Evolutionary conservation across 2,797 vertebrate species (phyloP), one percentile per base, ranked within the genome.

Genomic region (Poecilia gillii): DNA sequence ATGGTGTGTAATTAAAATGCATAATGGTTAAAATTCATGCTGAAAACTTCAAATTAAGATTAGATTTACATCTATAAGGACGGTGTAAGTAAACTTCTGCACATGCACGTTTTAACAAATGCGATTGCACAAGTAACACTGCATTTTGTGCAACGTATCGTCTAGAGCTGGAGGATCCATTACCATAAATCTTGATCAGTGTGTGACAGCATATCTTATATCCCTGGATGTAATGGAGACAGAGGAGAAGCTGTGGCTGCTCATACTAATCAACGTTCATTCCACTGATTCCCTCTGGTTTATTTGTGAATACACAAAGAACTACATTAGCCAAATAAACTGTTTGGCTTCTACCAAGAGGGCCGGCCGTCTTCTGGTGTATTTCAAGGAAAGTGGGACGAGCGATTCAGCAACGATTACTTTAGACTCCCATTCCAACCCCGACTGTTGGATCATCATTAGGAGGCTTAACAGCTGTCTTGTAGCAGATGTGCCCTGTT

Each of bases 401-500:
- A 83, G 83, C 86, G 89, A 94, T 93, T 93, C 73, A 84, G 80
- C 75, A 89, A 83, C 88, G 86, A 93, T 94, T 92, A 93, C 82
- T 68, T 82, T 82, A 78, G 74, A 18, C 64, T 72, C 81, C 79
- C 81, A 43, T 80, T 66, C 84, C 76, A 80, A 82, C 77, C 74
- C 85, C 71, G 74, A 87, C 83, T 89, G 89, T 84, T 90, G 87
- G 79, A 92, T 88, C 91, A 92, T 92, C 92, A 95, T 94, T 92
- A 90, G 88, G 89, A 89, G 92, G 88, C 89, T 84, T 92, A 95
- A 87, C 95, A 96, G 94, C 95, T 96, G 96, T 91, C 92, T 89
- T 11, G 82, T 72, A 92, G 94, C 96, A 96, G 95, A 96, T 96
- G 96, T 92, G 89, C 87, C 85, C 92, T 91, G 89, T 91, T 90